phyloP scores from a whole-genome alignment of 2,797 vertebrate genomes.

The Bucorvus abyssinicus region DNA sequence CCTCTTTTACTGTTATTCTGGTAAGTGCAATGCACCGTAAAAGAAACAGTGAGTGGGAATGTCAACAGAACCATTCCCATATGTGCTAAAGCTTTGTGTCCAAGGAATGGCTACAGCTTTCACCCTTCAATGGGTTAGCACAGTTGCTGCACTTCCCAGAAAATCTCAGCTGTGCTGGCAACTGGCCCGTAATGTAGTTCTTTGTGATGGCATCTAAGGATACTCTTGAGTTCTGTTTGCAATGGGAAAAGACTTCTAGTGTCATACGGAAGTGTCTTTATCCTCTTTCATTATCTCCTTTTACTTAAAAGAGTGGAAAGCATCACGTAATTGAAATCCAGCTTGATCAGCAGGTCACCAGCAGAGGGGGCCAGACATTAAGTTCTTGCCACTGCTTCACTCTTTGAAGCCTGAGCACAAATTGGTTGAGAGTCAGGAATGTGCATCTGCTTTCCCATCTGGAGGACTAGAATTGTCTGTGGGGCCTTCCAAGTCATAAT shows the following conservation, averaged over 20 bases:
- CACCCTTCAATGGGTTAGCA: neutral
- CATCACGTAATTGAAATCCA: neutral
- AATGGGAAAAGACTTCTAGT: neutral
- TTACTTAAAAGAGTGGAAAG: neutral
- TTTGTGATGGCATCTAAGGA: neutral
- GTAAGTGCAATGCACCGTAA: neutral
- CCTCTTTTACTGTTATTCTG: neutral
- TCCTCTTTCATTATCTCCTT: neutral
- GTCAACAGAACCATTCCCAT: neutral
- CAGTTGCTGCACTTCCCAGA: neutral
- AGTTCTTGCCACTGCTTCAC: neutral
- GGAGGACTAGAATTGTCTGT: neutral
- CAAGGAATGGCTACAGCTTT: neutral
- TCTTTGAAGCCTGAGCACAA: neutral
- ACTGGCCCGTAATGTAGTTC: neutral
- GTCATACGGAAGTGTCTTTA: neutral
- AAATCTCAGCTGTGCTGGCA: neutral
- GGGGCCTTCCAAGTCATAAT: neutral
- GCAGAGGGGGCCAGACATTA: slow-evolving; percentile 60
- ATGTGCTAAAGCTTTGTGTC: neutral
- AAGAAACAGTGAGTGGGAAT: neutral
- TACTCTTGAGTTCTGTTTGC: neutral
- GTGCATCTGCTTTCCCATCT: neutral
- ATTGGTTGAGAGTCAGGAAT: neutral
- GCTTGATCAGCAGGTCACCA: neutral